These are phyloP conservation scores for Falco concolor DNA, from an alignment of 2,797 vertebrate genomes.

Conservation along the genomic window DNA sequence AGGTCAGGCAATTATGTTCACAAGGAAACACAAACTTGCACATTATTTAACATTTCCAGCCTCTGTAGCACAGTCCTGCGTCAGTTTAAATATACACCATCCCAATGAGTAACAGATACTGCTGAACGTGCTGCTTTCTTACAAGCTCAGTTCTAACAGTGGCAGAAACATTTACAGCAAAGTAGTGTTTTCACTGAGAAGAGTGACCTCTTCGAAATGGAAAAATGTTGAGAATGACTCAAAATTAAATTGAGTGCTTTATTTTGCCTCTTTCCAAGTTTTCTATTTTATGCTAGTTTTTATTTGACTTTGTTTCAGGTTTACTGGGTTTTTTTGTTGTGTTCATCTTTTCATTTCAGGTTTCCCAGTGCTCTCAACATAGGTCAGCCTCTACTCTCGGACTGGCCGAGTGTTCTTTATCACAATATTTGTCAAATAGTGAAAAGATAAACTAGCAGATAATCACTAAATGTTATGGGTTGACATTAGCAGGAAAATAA, in stretches of 20 bases:
- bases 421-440: background rate
- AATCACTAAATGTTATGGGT: background rate
- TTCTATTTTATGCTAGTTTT: background rate
- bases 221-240: constrained; percentile 20
- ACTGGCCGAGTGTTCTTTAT: background rate
- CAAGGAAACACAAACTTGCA: constrained; percentile 54
- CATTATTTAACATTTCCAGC: constrained; percentile 54
- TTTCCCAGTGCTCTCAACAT: background rate
- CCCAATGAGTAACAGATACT: constrained; percentile 53
- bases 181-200: background rate
- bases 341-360: background rate
- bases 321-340: background rate
- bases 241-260: background rate
- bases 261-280: background rate
- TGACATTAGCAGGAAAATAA: constrained; percentile 6
- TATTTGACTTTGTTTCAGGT: background rate
- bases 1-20: constrained; percentile 63
- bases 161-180: background rate
- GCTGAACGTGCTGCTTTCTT: constrained; percentile 32
- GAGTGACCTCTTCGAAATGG: background rate
- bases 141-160: background rate
- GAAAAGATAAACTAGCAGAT: constrained; percentile 14
- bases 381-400: background rate
- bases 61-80: background rate
- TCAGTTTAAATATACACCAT: constrained; percentile 57